phyloP scores from a whole-genome alignment of 30 jellyfish, hydroid and myxozoan species.

The Hydractinia symbiolongicarpus region DNA sequence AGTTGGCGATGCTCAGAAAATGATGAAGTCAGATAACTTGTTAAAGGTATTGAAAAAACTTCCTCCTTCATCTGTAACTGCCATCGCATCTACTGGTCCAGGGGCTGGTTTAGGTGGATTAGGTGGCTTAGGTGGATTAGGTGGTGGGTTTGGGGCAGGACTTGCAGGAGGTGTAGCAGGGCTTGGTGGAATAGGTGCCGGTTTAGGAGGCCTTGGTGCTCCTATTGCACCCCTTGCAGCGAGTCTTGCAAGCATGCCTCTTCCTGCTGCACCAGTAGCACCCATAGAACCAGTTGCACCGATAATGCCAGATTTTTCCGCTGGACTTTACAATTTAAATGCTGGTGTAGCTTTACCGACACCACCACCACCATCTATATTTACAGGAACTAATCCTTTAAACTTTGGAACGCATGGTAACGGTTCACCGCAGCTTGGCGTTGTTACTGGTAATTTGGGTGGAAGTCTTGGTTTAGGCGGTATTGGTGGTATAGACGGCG shows the following conservation, averaged over 20 bases:
- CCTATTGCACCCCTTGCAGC: slow-evolving; percentile 19
- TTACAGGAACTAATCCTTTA: neutral
- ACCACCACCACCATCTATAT: neutral
- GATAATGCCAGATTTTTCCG: slow-evolving; percentile 3
- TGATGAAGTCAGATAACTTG: slow-evolving; percentile 2
- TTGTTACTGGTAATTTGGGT: slow-evolving; percentile 18
- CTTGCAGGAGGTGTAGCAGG: slow-evolving; percentile 14
- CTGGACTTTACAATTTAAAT: neutral
- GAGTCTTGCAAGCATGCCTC: slow-evolving; percentile 9
- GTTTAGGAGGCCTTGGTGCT: neutral
- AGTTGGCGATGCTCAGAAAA: slow-evolving; percentile 11
- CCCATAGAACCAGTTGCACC: neutral
- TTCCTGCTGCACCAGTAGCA: neutral
- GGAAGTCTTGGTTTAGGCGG: slow-evolving; percentile 31
- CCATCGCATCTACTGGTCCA: neutral
- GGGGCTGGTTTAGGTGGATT: slow-evolving; percentile 2
- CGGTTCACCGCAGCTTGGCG: slow-evolving; percentile 24
- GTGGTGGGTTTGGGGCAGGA: slow-evolving; percentile 15
- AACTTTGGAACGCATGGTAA: slow-evolving; percentile 18
- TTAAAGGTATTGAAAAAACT: slow-evolving; percentile 4
- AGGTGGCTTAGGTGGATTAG: slow-evolving; percentile 18
- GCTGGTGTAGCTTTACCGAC: too few species aligned
- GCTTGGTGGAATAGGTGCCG: neutral
- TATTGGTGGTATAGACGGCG: slow-evolving; percentile 25
- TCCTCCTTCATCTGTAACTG: slow-evolving; percentile 8